Percentiles rank a stretch among this genome's conserved stretches.
phyloP scores from a whole-genome alignment of 2,797 vertebrate genomes.

The Cuniculus paca region DNA sequence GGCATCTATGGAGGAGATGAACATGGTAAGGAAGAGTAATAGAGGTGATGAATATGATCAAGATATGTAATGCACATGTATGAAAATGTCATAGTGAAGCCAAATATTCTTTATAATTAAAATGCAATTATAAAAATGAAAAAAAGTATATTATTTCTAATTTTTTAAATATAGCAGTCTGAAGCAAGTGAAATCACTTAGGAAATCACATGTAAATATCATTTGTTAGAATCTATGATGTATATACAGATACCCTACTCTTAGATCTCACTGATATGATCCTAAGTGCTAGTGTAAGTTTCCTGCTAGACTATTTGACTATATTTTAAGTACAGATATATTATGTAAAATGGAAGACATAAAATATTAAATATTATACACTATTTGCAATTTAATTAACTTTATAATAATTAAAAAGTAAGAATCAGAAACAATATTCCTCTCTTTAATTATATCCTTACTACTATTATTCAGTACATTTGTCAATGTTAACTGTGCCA shows the following conservation, averaged over 20 bases:
- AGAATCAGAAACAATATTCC: background rate
- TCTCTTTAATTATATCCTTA: background rate
- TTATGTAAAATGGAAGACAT: background rate
- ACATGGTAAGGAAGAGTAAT: background rate
- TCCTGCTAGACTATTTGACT: background rate
- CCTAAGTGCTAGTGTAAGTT: background rate
- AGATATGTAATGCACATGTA: background rate
- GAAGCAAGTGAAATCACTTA: background rate
- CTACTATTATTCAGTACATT: background rate
- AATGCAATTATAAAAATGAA: background rate
- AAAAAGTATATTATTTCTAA: background rate
- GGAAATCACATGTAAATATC: background rate
- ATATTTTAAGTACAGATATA: slow-evolving; percentile 3
- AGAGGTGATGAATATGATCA: background rate
- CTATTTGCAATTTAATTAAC: background rate
- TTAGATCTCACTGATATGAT: background rate
- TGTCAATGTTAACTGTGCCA: background rate
- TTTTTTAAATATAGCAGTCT: background rate
- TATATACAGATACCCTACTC: background rate
- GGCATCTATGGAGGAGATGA: background rate
- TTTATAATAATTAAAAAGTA: slow-evolving; percentile 3
- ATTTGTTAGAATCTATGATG: background rate
- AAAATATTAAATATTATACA: background rate
- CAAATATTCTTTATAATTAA: background rate
- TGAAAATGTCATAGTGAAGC: background rate